phyloP scores from a whole-genome alignment of 2,888 invertebrate genomes.

The Nemapogon koenigi region DNA sequence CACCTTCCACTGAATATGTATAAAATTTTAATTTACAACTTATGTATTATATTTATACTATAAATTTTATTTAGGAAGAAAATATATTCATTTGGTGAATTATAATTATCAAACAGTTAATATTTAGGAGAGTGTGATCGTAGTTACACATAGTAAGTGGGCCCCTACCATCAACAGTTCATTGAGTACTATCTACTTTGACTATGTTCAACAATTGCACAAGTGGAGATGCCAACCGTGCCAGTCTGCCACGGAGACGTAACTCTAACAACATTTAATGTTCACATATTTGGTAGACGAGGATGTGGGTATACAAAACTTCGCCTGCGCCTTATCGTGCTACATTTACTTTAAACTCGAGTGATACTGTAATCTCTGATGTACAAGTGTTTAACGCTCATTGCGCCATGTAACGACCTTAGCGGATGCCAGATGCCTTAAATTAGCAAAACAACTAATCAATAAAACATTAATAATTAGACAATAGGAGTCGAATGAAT shows the following conservation, averaged over 20 bases:
- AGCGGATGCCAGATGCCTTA: conserved; percentile 61
- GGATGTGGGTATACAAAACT: conserved; percentile 45
- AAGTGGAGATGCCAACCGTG: no score
- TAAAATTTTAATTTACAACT: conserved; percentile 29
- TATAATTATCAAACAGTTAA: no score
- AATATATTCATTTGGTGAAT: conserved; percentile 54
- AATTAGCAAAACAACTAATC: conserved; percentile 56
- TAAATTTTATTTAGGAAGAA: conserved; percentile 35
- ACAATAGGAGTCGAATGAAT: conserved; percentile 58
- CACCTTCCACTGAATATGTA: conserved; percentile 49
- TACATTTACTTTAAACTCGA: conserved; percentile 43
- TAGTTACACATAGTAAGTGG: conserved; percentile 27
- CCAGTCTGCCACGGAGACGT: conserved; percentile 38
- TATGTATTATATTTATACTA: conserved; percentile 1
- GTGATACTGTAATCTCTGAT: conserved; percentile 61
- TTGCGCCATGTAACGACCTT: conserved; percentile 46
- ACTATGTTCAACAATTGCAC: conserved; percentile 64
- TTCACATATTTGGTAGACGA: conserved; percentile 43
- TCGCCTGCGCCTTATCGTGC: conserved; percentile 50
- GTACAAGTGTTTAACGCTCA: conserved; percentile 30
- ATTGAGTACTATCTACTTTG: conserved; percentile 63
- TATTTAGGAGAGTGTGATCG: neutral
- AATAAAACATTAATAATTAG: conserved; percentile 54
- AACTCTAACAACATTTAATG: conserved; percentile 32
- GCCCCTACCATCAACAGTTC: conserved; percentile 61